These are phyloP conservation scores for Gallinago media DNA, from an alignment of 2,113 vertebrate genomes.

Conservation along the genomic window DNA sequence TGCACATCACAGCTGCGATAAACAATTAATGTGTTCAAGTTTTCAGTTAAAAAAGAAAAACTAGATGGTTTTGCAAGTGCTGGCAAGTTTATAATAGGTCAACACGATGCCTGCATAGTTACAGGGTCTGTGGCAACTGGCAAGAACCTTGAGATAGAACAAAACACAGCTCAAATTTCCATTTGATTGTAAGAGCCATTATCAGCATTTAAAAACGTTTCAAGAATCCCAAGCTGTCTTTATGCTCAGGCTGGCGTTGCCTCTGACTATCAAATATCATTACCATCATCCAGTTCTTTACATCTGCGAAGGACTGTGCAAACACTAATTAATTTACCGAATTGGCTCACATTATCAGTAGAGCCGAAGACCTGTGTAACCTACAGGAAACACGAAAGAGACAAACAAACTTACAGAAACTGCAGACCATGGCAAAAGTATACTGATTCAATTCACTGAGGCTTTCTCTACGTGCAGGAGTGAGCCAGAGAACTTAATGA, in stretches of 20 bases:
- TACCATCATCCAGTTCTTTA: constrained; percentile 6
- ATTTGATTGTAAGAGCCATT: neutral
- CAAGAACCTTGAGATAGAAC: neutral
- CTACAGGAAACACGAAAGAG: neutral
- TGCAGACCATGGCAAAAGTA: neutral
- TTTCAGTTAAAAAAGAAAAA: neutral
- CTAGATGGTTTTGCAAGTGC: constrained; percentile 25
- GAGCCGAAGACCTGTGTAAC: neutral
- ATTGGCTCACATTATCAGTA: neutral
- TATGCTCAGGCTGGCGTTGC: neutral
- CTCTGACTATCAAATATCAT: neutral
- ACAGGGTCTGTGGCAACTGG: neutral
- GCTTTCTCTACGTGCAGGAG: neutral
- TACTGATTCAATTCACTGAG: neutral
- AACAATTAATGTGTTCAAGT: neutral
- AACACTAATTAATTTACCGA: constrained; percentile 10
- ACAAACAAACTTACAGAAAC: neutral
- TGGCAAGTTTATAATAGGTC: constrained; percentile 10
- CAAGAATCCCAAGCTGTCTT: neutral
- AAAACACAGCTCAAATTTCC: neutral
- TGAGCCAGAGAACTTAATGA: neutral
- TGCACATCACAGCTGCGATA: neutral
- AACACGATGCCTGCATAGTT: neutral
- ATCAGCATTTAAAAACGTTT: constrained; percentile 12
- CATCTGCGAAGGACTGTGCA: neutral